Evolutionary conservation across 2,113 vertebrate species (phyloP).

Genomic region (Cheirogaleus medius): DNA sequence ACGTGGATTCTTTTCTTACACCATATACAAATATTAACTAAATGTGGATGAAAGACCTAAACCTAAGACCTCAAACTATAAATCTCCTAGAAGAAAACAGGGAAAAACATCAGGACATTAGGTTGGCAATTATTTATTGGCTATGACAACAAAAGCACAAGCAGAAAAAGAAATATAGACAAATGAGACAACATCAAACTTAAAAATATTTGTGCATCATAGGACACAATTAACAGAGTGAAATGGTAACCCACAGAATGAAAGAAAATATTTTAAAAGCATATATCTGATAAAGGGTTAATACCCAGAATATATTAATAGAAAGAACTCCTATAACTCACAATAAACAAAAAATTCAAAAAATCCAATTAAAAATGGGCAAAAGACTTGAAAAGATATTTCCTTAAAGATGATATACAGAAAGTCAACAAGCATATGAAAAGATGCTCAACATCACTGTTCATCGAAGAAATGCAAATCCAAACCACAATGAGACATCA

Average conservation of each 20-base stretch:
- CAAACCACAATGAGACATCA: background rate
- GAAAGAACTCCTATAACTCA: background rate
- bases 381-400: background rate
- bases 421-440: background rate
- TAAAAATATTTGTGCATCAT: background rate
- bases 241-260: background rate
- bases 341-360: background rate
- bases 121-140: background rate
- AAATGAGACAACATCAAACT: background rate
- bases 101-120: background rate
- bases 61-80: too few species aligned
- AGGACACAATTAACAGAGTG: background rate
- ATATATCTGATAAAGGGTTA: background rate
- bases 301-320: background rate
- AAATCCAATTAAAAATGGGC: background rate
- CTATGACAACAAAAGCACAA: too few species aligned
- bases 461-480: background rate
- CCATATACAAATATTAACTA: background rate
- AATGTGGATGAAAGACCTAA: background rate
- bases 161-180: background rate
- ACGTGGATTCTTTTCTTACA: background rate
- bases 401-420: background rate
- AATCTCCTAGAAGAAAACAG: background rate
- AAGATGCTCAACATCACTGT: background rate
- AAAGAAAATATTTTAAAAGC: background rate